phyloP scores from a whole-genome alignment of 2,888 invertebrate species.

The Lysandra bellargus region DNA sequence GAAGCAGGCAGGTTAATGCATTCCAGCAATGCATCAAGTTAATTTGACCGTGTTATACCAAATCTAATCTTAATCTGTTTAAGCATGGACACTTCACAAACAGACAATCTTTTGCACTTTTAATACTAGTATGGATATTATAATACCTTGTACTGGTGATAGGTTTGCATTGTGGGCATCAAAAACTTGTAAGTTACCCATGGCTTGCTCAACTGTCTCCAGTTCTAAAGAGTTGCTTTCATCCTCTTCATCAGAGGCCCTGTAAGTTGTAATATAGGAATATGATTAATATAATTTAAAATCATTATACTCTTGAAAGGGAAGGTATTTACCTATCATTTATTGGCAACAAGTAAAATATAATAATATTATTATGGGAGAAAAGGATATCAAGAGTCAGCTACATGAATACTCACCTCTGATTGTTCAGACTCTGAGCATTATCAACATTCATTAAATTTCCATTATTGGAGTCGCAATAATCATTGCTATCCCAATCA shows the following conservation, averaged over 20 bases:
- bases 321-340: too few species aligned
- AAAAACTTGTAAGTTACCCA: conserved; percentile 79
- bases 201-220: conserved; percentile 76
- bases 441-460: conserved; percentile 83
- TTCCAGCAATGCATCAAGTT: too few species aligned
- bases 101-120: too few species aligned
- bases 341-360: neutral
- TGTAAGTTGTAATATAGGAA: conserved; percentile 41
- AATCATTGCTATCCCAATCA: conserved; percentile 83
- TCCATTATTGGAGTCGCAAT: conserved; percentile 85
- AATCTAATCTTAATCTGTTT: too few species aligned
- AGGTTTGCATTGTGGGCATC: conserved; percentile 79
- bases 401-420: conserved; percentile 58
- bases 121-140: neutral
- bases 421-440: conserved; percentile 70
- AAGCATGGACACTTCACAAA: too few species aligned
- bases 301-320: too few species aligned
- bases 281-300: neutral
- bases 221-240: conserved; percentile 82
- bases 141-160: conserved; percentile 71
- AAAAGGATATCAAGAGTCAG: neutral
- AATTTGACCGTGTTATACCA: too few species aligned
- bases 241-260: conserved; percentile 81
- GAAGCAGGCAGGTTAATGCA: too few species aligned
- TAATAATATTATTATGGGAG: neutral